These are phyloP conservation scores for Diorhabda elongata DNA, from an alignment of 1,140 invertebrate species.

Conservation along the genomic window DNA sequence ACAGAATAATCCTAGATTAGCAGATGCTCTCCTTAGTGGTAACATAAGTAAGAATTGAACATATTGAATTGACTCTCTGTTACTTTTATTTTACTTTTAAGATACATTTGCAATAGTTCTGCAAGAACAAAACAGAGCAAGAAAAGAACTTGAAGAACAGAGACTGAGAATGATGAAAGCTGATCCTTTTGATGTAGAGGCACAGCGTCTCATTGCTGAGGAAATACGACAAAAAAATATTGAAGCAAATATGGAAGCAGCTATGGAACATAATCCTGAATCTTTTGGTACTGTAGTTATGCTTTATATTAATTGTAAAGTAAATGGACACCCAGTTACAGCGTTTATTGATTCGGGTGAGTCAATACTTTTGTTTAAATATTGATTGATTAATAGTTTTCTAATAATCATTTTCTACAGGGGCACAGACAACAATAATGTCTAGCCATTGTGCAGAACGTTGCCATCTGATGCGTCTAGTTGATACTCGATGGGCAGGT, in stretches of 20 bases:
- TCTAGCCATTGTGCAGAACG: conserved; percentile 86
- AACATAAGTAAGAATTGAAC: conserved; percentile 59
- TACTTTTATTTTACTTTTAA: conserved; percentile 36
- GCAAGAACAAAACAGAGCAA: conserved; percentile 71
- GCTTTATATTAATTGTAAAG: conserved; percentile 94
- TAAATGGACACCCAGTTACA: conserved; percentile 94
- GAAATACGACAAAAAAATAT: conserved; percentile 95
- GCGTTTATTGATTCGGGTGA: conserved; percentile 95
- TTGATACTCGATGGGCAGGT: conserved; percentile 91
- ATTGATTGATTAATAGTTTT: background rate
- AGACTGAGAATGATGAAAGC: conserved; percentile 83
- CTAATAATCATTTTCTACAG: conserved; percentile 45
- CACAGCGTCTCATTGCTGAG: conserved; percentile 90
- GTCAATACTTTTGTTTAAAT: background rate
- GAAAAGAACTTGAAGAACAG: conserved; percentile 76
- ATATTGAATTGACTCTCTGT: too few relatives aligned
- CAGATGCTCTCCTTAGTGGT: conserved; percentile 83
- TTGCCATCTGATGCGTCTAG: conserved; percentile 92
- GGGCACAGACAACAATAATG: conserved; percentile 93
- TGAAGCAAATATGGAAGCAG: conserved; percentile 97
- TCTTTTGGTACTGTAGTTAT: conserved; percentile 96
- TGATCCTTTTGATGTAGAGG: conserved; percentile 93
- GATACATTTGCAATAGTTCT: conserved; percentile 81
- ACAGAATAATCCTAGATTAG: conserved; percentile 89
- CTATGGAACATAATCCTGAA: conserved; percentile 97